Evolutionary conservation across 2,797 vertebrate species (phyloP), one percentile per base, ranked within the genome.

Genomic region (Periophthalmus magnuspinnatus): DNA sequence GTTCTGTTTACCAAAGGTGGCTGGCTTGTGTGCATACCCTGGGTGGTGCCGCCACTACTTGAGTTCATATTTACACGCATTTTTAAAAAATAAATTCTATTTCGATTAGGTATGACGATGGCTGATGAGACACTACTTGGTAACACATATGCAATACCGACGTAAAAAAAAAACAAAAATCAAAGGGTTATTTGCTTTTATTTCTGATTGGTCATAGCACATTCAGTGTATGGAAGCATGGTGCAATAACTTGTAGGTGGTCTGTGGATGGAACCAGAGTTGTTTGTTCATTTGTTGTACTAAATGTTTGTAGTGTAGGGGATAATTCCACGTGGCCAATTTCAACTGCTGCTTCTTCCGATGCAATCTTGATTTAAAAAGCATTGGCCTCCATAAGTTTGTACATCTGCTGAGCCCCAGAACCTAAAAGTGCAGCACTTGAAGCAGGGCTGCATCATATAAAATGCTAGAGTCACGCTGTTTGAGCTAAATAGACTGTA

Each of bases 231-330:
- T 10, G 28, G 45, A 50, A 52, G 28, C 34, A 5, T 22, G 19
- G 71, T 14, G 19, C 69, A 68, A 22, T 67, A 69, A 78, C 89
- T 90, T 80, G 89, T 78, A 91, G 93, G 93, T 93, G 93, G 93
- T 80, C 93, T 87, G 87, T 0, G 81, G 87, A 87, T 92, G 86
- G 90, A 92, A 91, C 86, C 71, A 8, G 68, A 82, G 86, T 19
- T 88, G 89, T 91, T 84, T 88, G 87, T 83, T 79, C 86, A 91
- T 92, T 90, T 93, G 87, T 92, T 88, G 86, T 90, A 84, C 69
- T 74, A 81, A 81, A 88, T 2, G 86, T 86, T 85, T 83, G 83
- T 78, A 81, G 85, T 83, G 79, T 78, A 85, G 72, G 86, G 91
- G 85, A 91, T 86, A 38, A 70, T 38, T 9, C 33, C 0, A 28